phyloP scores from a whole-genome alignment of 2,113 vertebrate species.

The Gavia stellata region DNA sequence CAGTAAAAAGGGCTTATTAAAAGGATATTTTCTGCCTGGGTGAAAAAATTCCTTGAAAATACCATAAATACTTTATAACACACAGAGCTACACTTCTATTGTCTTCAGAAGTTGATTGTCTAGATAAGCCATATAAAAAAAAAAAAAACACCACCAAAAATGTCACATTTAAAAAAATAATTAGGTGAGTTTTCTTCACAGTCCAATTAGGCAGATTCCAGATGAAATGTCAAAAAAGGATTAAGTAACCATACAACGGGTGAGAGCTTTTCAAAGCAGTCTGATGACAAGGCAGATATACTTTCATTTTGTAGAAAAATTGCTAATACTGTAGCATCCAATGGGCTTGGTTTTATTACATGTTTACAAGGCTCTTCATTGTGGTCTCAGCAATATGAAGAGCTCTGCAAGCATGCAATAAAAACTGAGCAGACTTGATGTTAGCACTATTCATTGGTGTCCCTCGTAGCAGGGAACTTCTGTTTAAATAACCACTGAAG shows the following conservation, averaged over 20 bases:
- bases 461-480: constrained; percentile 49
- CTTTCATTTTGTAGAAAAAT: constrained; percentile 70
- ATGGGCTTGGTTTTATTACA: constrained; percentile 63
- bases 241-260: not conserved
- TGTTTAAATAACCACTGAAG: constrained; percentile 51
- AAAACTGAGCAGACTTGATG: constrained; percentile 50
- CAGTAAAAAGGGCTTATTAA: constrained; percentile 80
- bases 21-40: constrained; percentile 79
- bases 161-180: constrained; percentile 57
- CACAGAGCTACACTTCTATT: constrained; percentile 70
- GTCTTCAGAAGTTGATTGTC: constrained; percentile 71
- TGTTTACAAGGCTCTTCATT: constrained; percentile 62
- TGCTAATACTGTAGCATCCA: constrained; percentile 54
- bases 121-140: constrained; percentile 62
- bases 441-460: constrained; percentile 40
- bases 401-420: constrained; percentile 63
- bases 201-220: constrained; percentile 47
- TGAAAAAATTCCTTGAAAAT: constrained; percentile 75
- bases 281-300: constrained; percentile 45
- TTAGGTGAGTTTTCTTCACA: constrained; percentile 40
- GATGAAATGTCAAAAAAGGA: constrained; percentile 32
- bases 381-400: constrained; percentile 60
- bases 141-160: not conserved
- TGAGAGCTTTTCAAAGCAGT: constrained; percentile 28
- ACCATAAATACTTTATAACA: constrained; percentile 80